Conservation (phyloP, 2,888 invertebrate species). For the Erebia ligea region DNA sequence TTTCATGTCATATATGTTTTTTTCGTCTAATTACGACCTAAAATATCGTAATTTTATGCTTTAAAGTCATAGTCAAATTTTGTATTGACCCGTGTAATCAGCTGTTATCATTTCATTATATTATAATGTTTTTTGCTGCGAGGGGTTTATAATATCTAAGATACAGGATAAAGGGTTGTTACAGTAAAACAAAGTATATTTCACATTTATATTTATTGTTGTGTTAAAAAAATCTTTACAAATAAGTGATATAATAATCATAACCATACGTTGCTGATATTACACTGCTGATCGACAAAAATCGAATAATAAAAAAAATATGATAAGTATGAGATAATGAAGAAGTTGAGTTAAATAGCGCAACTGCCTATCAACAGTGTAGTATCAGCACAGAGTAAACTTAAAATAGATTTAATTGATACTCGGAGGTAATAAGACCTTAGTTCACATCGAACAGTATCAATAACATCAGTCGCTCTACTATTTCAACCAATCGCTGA, state of each 20-base stretch:
- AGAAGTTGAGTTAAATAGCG: slow-evolving; percentile 39
- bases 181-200: slow-evolving; percentile 66
- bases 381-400: slow-evolving; percentile 63
- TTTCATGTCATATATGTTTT: too few relatives aligned
- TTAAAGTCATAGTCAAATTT: too few relatives aligned
- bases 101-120: too few relatives aligned
- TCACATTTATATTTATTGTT: slow-evolving; percentile 83
- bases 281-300: slow-evolving; percentile 53
- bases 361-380: slow-evolving; percentile 48
- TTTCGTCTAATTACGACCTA: too few relatives aligned
- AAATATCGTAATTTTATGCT: too few relatives aligned
- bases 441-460: slow-evolving; percentile 75
- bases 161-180: background rate
- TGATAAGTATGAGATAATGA: slow-evolving; percentile 36
- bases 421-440: slow-evolving; percentile 83
- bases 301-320: slow-evolving; percentile 44
- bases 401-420: slow-evolving; percentile 79
- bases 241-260: slow-evolving; percentile 78
- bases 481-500: slow-evolving; percentile 56
- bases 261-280: slow-evolving; percentile 68
- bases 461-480: slow-evolving; percentile 76
- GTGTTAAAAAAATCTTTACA: slow-evolving; percentile 82
- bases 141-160: background rate
- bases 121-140: too few relatives aligned
- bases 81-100: too few relatives aligned